Evolutionary conservation across 2,888 invertebrate genomes (phyloP).

Genomic region (Melanchra persicariae): DNA sequence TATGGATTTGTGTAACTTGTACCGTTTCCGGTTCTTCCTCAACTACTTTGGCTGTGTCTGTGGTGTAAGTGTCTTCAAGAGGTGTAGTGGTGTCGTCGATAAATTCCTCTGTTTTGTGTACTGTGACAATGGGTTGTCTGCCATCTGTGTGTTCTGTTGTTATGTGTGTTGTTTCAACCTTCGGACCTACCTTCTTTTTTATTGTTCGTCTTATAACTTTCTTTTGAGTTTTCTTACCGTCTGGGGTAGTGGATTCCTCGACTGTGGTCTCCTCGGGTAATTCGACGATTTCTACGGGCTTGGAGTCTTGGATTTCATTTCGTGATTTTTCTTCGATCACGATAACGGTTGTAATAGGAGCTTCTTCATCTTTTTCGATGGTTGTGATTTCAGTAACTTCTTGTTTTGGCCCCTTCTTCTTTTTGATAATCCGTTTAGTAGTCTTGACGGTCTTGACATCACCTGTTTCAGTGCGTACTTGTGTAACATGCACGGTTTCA

Average conservation of each 20-base stretch:
- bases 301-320: background rate
- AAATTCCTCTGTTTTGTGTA: conserved; percentile 50
- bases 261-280: conserved; percentile 41
- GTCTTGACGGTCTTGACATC: conserved; percentile 42
- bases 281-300: conserved; percentile 33
- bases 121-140: conserved; percentile 37
- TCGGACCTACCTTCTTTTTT: conserved; percentile 50
- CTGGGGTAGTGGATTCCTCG: conserved; percentile 27
- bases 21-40: no score
- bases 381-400: conserved; percentile 53
- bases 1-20: no score
- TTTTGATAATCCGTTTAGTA: conserved; percentile 44
- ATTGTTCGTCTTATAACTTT: conserved; percentile 17
- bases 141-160: conserved; percentile 42
- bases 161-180: conserved; percentile 45
- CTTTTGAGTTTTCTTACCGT: conserved; percentile 39
- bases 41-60: conserved; percentile 23
- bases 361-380: conserved; percentile 46
- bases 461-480: conserved; percentile 59
- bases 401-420: conserved; percentile 44
- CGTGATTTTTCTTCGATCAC: conserved; percentile 36
- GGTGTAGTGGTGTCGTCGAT: conserved; percentile 39
- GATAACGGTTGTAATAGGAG: conserved; percentile 43
- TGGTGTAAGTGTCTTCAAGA: conserved; percentile 32
- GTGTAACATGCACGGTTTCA: conserved; percentile 59